Evolutionary conservation across 2,113 vertebrate species (phyloP).

Genomic region (Indicator maculatus): DNA sequence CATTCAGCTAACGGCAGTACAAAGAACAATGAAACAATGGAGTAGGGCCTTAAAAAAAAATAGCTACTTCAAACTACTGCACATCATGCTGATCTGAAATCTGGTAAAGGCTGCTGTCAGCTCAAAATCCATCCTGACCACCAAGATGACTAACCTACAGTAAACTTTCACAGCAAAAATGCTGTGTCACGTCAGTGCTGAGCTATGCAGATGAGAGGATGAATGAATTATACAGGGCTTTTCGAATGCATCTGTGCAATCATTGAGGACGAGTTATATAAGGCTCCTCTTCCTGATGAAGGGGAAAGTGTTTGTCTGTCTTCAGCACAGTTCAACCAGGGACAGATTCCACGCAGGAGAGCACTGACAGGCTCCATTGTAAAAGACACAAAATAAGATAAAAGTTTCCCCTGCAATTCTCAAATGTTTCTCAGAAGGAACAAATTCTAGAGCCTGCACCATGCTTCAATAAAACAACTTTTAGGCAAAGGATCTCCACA

Average conservation of each 20-base stretch:
- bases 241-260: slow-evolving; percentile 41
- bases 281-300: background rate
- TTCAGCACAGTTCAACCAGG: background rate
- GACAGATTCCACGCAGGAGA: background rate
- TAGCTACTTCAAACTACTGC: background rate
- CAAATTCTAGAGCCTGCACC: background rate
- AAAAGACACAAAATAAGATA: background rate
- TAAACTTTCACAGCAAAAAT: background rate
- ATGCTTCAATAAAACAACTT: background rate
- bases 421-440: background rate
- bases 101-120: background rate
- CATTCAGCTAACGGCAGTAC: background rate
- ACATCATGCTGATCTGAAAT: background rate
- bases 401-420: background rate
- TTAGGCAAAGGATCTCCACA: background rate
- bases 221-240: slow-evolving; percentile 48
- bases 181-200: background rate
- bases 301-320: background rate
- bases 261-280: slow-evolving; percentile 35
- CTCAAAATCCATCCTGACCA: background rate
- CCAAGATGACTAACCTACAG: background rate
- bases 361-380: background rate
- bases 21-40: background rate
- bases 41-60: background rate
- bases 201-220: background rate